Conservation (phyloP, 2,797 vertebrate species). For the Synaphobranchus kaupii region DNA sequence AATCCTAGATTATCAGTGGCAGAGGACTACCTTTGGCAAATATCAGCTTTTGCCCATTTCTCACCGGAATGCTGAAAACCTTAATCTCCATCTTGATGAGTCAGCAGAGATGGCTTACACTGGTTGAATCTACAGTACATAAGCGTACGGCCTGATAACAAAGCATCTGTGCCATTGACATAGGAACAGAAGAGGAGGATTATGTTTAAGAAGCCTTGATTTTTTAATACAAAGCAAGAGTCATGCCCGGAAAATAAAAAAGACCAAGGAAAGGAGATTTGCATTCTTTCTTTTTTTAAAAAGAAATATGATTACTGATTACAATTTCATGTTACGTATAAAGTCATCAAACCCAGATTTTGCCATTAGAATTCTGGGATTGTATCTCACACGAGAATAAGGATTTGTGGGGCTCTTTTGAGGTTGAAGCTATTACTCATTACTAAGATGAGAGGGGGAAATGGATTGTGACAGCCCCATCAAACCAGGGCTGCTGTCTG, state of each 20-base stretch:
- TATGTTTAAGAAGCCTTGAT: not conserved
- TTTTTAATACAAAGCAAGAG: not conserved
- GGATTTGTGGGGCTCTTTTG: not conserved
- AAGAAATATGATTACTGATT: not conserved
- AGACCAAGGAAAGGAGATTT: not conserved
- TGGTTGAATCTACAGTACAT: conserved; percentile 33
- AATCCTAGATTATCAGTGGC: conserved; percentile 54
- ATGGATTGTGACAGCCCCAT: conserved; percentile 23
- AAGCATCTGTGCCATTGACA: conserved; percentile 41
- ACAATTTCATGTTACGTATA: not conserved
- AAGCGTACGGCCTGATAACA: conserved; percentile 59
- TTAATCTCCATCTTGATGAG: conserved; percentile 71
- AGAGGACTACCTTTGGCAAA: conserved; percentile 66
- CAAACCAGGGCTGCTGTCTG: not conserved
- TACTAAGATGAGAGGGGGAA: conserved; percentile 20
- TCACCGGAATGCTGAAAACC: conserved; percentile 47
- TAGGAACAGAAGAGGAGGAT: not conserved
- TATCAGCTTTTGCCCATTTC: conserved; percentile 60
- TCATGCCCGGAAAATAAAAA: not conserved
- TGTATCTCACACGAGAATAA: not conserved
- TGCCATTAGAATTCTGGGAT: too few relatives aligned
- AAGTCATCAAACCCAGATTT: not conserved
- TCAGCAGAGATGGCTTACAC: conserved; percentile 68
- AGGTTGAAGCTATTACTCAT: not conserved
- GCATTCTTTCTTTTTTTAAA: not conserved